phyloP scores from a whole-genome alignment of 2,113 vertebrate species.

The Chloroceryle aenea region DNA sequence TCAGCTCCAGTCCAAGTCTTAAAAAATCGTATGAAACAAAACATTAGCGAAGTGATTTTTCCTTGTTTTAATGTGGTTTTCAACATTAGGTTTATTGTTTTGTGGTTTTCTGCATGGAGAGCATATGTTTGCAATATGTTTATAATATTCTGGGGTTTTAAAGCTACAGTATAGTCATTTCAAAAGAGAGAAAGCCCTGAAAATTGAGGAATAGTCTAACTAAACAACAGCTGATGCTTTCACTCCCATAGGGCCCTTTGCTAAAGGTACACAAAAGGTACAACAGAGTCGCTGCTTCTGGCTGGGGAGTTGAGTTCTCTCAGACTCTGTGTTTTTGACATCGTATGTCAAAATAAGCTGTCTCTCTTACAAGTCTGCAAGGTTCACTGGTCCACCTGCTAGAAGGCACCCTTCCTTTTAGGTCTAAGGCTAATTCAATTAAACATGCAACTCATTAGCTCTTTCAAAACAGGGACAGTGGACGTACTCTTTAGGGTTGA shows the following conservation, averaged over 20 bases:
- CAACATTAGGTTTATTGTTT: conserved; percentile 72
- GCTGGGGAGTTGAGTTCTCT: neutral
- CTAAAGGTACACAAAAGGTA: neutral
- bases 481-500: neutral
- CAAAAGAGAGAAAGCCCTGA: neutral
- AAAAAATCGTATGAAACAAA: conserved; percentile 74
- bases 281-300: neutral
- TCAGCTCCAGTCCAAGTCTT: conserved; percentile 66
- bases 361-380: neutral
- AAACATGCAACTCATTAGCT: neutral
- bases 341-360: neutral
- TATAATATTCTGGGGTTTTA: conserved; percentile 14
- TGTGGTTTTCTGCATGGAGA: conserved; percentile 59
- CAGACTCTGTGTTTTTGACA: neutral
- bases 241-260: neutral
- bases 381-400: neutral
- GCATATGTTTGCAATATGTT: conserved; percentile 82
- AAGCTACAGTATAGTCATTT: conserved; percentile 6
- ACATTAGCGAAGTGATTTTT: conserved; percentile 73
- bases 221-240: neutral
- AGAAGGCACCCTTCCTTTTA: neutral
- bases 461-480: neutral
- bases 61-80: conserved; percentile 81
- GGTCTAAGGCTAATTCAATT: neutral
- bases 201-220: neutral